phyloP scores from a whole-genome alignment of 2,888 invertebrate genomes.

The Achlya flavicornis region DNA sequence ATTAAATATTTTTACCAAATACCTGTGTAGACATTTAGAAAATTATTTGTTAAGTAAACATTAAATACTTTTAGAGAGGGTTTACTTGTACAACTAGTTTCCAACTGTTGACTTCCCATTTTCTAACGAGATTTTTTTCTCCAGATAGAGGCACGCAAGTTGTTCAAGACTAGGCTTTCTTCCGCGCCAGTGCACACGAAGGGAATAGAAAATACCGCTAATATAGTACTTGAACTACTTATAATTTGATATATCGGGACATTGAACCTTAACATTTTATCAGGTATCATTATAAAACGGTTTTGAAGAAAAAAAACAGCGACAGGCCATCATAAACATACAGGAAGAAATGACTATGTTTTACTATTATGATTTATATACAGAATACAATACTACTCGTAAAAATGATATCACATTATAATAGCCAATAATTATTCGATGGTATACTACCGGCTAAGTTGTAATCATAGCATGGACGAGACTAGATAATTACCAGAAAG shows the following conservation, averaged over 20 bases:
- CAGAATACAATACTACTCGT: too few species aligned
- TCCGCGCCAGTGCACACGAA: slow-evolving; percentile 49
- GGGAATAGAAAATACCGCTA: slow-evolving; percentile 61
- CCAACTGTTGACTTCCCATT: slow-evolving; percentile 74
- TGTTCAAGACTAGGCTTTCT: slow-evolving; percentile 57
- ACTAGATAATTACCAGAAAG: not conserved
- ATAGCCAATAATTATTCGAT: not conserved
- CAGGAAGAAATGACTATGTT: too few species aligned
- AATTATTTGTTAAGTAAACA: slow-evolving; percentile 36
- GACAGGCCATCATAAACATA: too few species aligned
- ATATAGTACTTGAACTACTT: slow-evolving; percentile 18
- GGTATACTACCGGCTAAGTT: not conserved
- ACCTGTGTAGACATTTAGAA: slow-evolving; percentile 8
- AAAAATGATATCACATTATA: not conserved
- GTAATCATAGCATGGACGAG: not conserved
- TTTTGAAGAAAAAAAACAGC: not conserved
- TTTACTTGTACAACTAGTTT: slow-evolving; percentile 64
- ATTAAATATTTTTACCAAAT: not conserved
- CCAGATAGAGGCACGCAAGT: slow-evolving; percentile 45
- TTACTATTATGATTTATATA: too few species aligned
- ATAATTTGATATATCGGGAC: not conserved
- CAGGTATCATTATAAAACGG: too few species aligned
- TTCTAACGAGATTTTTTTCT: slow-evolving; percentile 80
- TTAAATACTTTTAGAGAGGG: slow-evolving; percentile 60
- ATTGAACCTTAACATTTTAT: not conserved